phyloP scores from a whole-genome alignment of 2,888 invertebrate species.

The Apamea crenata region DNA sequence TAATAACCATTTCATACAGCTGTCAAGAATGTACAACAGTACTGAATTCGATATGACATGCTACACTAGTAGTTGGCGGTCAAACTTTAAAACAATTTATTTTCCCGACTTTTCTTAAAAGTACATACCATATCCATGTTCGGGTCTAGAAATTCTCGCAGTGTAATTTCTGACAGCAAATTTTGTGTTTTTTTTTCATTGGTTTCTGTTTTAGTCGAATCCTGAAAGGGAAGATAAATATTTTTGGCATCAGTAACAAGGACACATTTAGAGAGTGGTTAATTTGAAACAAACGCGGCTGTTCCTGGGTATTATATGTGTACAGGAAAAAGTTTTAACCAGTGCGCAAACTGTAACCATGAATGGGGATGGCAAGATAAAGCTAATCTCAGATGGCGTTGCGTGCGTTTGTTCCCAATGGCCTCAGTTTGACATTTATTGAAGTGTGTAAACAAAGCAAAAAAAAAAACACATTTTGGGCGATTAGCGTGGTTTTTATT shows the following conservation, averaged over 20 bases:
- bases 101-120: background rate
- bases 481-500: no score
- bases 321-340: no score
- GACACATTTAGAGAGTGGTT: background rate
- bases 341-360: no score
- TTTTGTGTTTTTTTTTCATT: constrained; percentile 62
- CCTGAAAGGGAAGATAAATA: constrained; percentile 44
- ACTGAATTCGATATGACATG: background rate
- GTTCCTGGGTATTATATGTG: background rate
- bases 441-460: no score
- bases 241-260: background rate
- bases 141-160: constrained; percentile 76
- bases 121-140: constrained; percentile 73
- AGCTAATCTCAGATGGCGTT: no score
- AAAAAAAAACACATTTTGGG: no score
- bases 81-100: background rate
- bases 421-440: no score
- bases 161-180: constrained; percentile 73
- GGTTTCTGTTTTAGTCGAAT: constrained; percentile 45
- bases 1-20: background rate
- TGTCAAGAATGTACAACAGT: background rate
- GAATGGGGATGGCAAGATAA: no score
- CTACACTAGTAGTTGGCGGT: background rate
- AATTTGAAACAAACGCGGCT: background rate
- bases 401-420: no score